A percentile compares a stretch with the other conserved stretches of the same genome.
Evolutionary conservation across 2,797 vertebrate species (phyloP).

Genomic region (Fratercula arctica): DNA sequence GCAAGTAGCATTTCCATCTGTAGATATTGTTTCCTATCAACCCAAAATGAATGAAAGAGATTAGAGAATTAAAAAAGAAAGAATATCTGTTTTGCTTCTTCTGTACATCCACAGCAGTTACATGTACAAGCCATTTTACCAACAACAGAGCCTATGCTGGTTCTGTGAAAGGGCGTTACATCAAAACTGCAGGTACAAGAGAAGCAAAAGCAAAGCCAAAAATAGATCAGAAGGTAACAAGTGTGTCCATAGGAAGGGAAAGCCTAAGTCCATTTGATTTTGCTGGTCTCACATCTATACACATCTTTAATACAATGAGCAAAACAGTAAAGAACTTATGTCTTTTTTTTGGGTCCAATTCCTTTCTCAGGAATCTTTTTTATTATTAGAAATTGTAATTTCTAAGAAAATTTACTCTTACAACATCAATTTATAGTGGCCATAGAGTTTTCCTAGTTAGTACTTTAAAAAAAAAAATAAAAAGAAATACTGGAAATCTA

Average conservation of each 20-base stretch:
- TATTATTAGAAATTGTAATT: not conserved
- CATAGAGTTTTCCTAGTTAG: not conserved
- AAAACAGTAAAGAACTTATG: not conserved
- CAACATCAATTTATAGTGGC: not conserved
- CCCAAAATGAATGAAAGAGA: not conserved
- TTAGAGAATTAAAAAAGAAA: not conserved
- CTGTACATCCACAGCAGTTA: not conserved
- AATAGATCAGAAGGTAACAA: not conserved
- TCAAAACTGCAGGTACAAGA: not conserved
- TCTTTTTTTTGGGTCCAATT: not conserved
- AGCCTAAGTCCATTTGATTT: not conserved
- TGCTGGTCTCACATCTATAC: not conserved
- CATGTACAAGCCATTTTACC: not conserved
- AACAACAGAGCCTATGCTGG: not conserved
- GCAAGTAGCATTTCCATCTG: not conserved
- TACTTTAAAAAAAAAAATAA: not conserved
- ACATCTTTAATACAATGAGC: not conserved
- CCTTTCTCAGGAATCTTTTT: not conserved
- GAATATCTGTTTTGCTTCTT: not conserved
- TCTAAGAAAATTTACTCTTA: not conserved
- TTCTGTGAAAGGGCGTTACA: not conserved
- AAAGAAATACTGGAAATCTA: not conserved
- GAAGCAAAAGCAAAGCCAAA: not conserved
- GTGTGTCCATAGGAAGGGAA: not conserved
- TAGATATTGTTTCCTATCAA: not conserved